phyloP scores from a whole-genome alignment of 2,113 vertebrate genomes.

The Genyomyrus donnyi region DNA sequence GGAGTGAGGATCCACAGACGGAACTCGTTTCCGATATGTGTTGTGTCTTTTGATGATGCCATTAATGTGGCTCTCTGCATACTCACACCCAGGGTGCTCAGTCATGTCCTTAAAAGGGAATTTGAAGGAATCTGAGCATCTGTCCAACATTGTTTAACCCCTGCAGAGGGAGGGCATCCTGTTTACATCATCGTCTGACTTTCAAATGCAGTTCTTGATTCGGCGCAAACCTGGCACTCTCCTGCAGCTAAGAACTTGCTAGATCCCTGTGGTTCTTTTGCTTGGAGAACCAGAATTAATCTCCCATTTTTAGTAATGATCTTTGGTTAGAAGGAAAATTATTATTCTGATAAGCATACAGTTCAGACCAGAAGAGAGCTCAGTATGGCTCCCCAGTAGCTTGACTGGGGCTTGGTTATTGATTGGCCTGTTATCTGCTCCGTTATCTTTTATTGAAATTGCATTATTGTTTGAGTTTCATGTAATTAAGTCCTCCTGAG shows the following conservation, averaged over 20 bases:
- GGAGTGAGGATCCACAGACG: background rate
- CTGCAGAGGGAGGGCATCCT: background rate
- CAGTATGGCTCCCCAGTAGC: background rate
- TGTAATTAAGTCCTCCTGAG: background rate
- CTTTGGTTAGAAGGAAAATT: background rate
- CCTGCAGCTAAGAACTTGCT: background rate
- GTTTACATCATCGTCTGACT: background rate
- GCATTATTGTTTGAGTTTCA: background rate
- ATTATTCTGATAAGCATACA: background rate
- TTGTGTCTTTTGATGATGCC: background rate
- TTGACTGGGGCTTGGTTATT: background rate
- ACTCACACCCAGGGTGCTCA: background rate
- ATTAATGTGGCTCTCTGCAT: background rate
- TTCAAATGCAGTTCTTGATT: background rate
- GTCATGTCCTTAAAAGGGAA: background rate
- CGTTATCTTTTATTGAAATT: background rate
- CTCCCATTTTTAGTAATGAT: background rate
- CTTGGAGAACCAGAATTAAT: background rate
- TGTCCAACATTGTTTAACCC: background rate
- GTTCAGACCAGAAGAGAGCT: background rate
- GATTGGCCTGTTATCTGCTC: background rate
- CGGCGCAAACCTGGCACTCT: background rate
- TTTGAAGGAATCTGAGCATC: background rate
- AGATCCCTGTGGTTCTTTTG: background rate
- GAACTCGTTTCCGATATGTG: background rate